Percentiles rank a stretch among this genome's conserved stretches.
These are phyloP conservation scores for Anser brachyrhynchus DNA, from an alignment of 2,113 vertebrate genomes.

Conservation along the genomic window DNA sequence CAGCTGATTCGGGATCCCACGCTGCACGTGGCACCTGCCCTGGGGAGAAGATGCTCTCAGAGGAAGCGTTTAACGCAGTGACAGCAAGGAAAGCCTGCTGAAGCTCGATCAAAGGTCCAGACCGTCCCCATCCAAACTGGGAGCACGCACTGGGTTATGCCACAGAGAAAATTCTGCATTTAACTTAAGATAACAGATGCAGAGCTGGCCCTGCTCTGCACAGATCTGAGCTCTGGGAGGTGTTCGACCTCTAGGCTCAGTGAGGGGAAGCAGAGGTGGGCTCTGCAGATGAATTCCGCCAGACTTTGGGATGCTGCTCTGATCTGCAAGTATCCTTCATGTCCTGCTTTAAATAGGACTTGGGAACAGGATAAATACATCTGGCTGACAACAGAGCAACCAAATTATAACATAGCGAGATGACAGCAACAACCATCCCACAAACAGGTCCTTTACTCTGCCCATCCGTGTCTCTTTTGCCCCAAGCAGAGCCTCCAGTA, in stretches of 20 bases:
- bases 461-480: background rate
- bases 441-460: background rate
- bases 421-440: background rate
- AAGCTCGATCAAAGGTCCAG: background rate
- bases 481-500: background rate
- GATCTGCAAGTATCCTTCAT: background rate
- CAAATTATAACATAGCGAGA: background rate
- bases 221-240: too few species aligned
- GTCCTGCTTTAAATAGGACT: background rate
- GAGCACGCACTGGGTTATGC: background rate
- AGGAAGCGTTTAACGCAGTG: background rate
- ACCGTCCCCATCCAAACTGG: background rate
- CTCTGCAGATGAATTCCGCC: background rate
- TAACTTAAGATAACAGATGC: rapidly evolving
- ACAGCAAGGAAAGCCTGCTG: background rate
- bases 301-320: background rate
- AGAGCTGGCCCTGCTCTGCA: background rate
- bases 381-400: background rate
- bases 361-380: background rate
- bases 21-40: background rate
- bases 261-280: background rate
- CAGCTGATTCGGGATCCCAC: background rate
- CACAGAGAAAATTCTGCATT: background rate
- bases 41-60: background rate
- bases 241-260: background rate